Evolutionary conservation across 2,888 invertebrate genomes (phyloP).

Genomic region (Bhutanitis thaidina): DNA sequence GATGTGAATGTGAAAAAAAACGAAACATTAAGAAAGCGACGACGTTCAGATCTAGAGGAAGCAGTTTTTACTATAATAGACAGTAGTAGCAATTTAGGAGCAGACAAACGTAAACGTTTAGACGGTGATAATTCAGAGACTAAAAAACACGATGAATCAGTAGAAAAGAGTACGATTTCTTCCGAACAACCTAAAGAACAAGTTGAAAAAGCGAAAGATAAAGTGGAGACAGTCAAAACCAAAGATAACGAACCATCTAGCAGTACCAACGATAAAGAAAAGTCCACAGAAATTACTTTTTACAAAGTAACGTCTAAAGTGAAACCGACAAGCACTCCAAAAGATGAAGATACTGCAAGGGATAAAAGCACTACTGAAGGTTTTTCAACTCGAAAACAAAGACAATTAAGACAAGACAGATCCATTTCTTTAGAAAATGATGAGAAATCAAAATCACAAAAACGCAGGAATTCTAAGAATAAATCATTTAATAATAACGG

Average conservation of each 20-base stretch:
- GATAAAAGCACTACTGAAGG: constrained; percentile 17
- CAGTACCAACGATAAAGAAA: constrained; percentile 32
- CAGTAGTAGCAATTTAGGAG: constrained; percentile 22
- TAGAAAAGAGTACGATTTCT: constrained; percentile 12
- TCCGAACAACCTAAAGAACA: constrained; percentile 14
- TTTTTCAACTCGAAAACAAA: constrained; percentile 19
- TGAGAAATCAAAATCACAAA: constrained; percentile 36
- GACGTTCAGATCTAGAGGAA: constrained; percentile 56
- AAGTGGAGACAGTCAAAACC: constrained; percentile 12
- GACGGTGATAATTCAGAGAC: constrained; percentile 28
- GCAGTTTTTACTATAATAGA: constrained; percentile 49
- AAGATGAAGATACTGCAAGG: constrained; percentile 24
- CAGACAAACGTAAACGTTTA: constrained; percentile 42
- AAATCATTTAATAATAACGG: constrained; percentile 35
- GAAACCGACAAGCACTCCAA: constrained; percentile 25
- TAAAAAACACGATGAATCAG: constrained; percentile 22
- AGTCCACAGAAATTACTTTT: constrained; percentile 30
- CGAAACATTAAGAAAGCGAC: constrained; percentile 50
- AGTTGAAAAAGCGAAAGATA: constrained; percentile 17
- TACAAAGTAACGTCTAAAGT: constrained; percentile 28
- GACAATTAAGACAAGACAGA: constrained; percentile 23
- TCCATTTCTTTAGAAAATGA: constrained; percentile 29
- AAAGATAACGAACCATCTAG: constrained; percentile 33
- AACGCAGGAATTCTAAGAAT: constrained; percentile 46
- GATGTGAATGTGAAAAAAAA: constrained; percentile 33